Base-by-base conservation (phyloP, 2,888 invertebrate species). In the Pristionchus fissidentatus region DNA sequence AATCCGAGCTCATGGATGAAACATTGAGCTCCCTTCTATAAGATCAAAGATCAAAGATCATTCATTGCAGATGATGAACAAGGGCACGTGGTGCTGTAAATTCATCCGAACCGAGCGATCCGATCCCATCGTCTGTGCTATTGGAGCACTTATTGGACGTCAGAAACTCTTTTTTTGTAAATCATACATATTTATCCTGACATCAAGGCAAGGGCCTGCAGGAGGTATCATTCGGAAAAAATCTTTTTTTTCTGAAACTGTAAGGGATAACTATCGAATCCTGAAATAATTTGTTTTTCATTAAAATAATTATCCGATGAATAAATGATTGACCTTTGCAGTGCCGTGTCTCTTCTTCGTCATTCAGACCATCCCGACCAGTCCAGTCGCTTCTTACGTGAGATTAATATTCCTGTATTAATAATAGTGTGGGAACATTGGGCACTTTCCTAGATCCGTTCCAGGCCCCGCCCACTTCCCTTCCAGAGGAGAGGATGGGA, bases 291-390 rank as follows among this genome's bases (percentile, higher is more conserved):
- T n/a, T n/a, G n/a, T n/a, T n/a, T n/a, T n/a, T n/a, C n/a, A n/a
- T n/a, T n/a, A n/a, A n/a, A n/a, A n/a, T n/a, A n/a, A n/a, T n/a
- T n/a, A n/a, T n/a, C n/a, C n/a, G n/a, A n/a, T n/a, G n/a, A n/a
- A n/a, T n/a, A n/a, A n/a, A n/a, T n/a, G n/a, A n/a, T n/a, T n/a
- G n/a, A n/a, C 22, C 3, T 38, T 38, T 79, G 22, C 46, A 66
- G 95, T 96, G 66, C 98, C 98, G 43, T 94, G 98, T 92, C 95
- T 98, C 83, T 97, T 95, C 94, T 93, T 95, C 85, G 95, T 96
- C 4, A 94, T 96, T 84, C 92, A 96, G 79, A 92, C 95, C 85
- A 96, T 96, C 77, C 93, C 94, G 88, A 93, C 94, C 83, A 95
- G 95, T 93, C 94, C 94, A 77, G 92, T 93, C 32, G 92, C 94